A percentile compares a stretch with the other conserved stretches of the same genome.
These are phyloP conservation scores for Megalops atlanticus DNA, from an alignment of 2,113 vertebrate genomes.

Conservation along the genomic window DNA sequence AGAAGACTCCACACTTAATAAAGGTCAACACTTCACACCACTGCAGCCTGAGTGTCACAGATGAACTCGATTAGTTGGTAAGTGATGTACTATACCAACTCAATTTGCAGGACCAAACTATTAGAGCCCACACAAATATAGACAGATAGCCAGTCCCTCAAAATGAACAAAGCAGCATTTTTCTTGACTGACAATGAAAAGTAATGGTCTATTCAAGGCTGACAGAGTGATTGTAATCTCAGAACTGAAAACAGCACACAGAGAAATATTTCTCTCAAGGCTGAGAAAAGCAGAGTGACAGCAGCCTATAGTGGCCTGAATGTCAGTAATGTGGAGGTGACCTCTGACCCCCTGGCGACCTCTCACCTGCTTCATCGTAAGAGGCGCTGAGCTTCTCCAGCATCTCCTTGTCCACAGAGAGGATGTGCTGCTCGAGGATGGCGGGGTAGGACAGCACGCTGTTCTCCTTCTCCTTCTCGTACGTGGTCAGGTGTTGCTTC, in stretches of 20 bases:
- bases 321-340: neutral
- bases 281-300: neutral
- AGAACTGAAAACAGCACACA: neutral
- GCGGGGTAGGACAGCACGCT: constrained; percentile 83
- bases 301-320: neutral
- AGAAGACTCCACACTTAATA: neutral
- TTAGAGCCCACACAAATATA: neutral
- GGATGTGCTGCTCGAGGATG: constrained; percentile 93
- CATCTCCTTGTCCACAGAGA: constrained; percentile 88
- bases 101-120: neutral
- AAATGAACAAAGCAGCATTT: neutral
- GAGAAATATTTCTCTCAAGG: neutral
- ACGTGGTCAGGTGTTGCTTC: constrained; percentile 88
- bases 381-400: constrained; percentile 87
- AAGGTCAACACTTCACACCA: neutral
- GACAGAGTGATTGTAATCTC: neutral
- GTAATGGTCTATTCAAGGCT: neutral
- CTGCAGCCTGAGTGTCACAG: neutral
- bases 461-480: constrained; percentile 90
- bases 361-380: constrained; percentile 93
- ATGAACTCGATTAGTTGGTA: no score
- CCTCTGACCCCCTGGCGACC: neutral
- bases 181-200: neutral
- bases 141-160: neutral
- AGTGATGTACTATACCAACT: no score